Evolutionary conservation across 2,888 invertebrate genomes (phyloP), one percentile per base, ranked within the genome.

Genomic region (Lathronympha strigana): DNA sequence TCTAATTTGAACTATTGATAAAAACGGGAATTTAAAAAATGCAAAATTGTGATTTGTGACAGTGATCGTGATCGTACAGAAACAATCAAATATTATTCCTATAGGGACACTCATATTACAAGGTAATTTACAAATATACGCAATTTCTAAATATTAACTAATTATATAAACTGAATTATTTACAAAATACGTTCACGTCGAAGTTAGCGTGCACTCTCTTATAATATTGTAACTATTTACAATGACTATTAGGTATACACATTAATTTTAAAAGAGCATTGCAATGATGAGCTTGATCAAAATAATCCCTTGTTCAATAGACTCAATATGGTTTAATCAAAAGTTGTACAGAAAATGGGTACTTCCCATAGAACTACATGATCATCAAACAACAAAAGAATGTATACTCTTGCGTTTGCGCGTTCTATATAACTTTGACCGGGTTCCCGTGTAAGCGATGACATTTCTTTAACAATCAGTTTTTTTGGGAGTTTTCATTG

Each of bases 1-100:
- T 81, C 76, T 80, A 84, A 85, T 86, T 88, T 84, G 78, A 86
- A 88, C 81, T 77, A 78, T 80, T 80, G 72, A 74, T 74, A 74
- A 77, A 76, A 84, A 82, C 72, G 74, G 83, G 82, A 78, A 79
- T 72, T 71, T 82, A 72, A 73, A 83, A 88, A 88, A 88, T 88
- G 87, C 87, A 86, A 84, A 78, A 82, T 87, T 87, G 88, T 88
- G 87, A 88, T 90, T 91, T 90, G 90, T 91, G 91, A 91, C 90
- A 83, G 84, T 89, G 83, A 85, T 86, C 83, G 84, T 89, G 83
- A 85, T 86, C 79, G 78, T 81, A 85, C 78, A 87, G 79, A 87
- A 86, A 86, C 84, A 84, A 85, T 86, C 76, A 73, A 82, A 83
- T 83, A 66, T 61, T 54, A 87, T 81, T 77, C 84, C 83, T 84